Percentiles rank a stretch among this genome's conserved stretches.
These are phyloP conservation scores for Bursaphelenchus mucronatus DNA, from an alignment of 1,140 invertebrate genomes.

Conservation along the genomic window DNA sequence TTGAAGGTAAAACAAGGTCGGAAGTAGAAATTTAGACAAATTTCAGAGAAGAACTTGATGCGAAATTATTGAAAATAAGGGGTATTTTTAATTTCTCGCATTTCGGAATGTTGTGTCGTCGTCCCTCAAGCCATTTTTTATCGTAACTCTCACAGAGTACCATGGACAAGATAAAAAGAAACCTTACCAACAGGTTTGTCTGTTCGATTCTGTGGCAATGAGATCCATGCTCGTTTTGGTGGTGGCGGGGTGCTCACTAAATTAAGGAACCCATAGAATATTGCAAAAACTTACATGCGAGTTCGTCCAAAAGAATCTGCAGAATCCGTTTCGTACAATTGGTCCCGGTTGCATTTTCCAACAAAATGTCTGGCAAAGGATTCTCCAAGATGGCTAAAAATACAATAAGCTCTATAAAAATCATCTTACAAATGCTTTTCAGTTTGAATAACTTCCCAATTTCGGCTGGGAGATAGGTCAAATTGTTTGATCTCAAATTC, in stretches of 20 bases:
- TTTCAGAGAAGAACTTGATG: too few species aligned
- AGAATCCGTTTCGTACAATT: slow-evolving; percentile 89
- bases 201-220: too few species aligned
- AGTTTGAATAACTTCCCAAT: slow-evolving; percentile 94
- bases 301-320: slow-evolving; percentile 76
- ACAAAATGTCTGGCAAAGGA: slow-evolving; percentile 84
- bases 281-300: slow-evolving; percentile 44
- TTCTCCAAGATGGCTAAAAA: slow-evolving; percentile 82
- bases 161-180: too few species aligned
- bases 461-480: slow-evolving; percentile 88
- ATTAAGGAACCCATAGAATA: slow-evolving; percentile 52
- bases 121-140: too few species aligned
- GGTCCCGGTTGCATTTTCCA: slow-evolving; percentile 81
- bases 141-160: too few species aligned
- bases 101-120: too few species aligned
- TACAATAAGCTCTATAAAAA: slow-evolving; percentile 34
- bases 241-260: slow-evolving; percentile 78
- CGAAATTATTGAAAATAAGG: too few species aligned
- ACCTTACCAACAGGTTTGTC: too few species aligned
- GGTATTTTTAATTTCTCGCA: too few species aligned
- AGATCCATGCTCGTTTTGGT: too few species aligned
- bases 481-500: slow-evolving; percentile 83
- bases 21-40: too few species aligned
- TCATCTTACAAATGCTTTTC: slow-evolving; percentile 67
- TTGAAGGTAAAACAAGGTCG: too few species aligned